Conservation (phyloP, 1,140 invertebrate species). For the Tetramorium alpestre region DNA sequence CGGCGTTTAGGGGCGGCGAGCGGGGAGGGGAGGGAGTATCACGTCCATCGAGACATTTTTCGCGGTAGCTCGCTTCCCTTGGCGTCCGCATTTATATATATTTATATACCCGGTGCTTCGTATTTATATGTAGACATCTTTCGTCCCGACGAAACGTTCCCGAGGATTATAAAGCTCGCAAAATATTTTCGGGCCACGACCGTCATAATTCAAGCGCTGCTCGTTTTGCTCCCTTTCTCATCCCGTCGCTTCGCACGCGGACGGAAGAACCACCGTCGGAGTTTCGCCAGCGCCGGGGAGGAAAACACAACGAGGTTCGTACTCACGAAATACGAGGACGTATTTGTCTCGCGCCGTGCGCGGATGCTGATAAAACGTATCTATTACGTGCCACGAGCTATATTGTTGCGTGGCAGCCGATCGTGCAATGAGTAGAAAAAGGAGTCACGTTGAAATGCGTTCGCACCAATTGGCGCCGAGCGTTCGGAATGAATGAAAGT, state of each 20-base stretch:
- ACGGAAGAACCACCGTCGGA: slow-evolving; percentile 57
- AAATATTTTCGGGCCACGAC: slow-evolving; percentile 81
- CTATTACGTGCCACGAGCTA: slow-evolving; percentile 63
- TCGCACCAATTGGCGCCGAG: slow-evolving; percentile 18
- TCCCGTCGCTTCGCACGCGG: slow-evolving; percentile 11
- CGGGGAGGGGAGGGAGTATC: slow-evolving; percentile 34
- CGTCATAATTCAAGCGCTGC: slow-evolving; percentile 78
- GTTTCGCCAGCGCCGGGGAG: slow-evolving; percentile 42
- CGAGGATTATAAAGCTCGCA: slow-evolving; percentile 80
- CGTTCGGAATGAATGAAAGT: slow-evolving; percentile 23
- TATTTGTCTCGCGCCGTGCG: slow-evolving; percentile 67
- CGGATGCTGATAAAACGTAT: slow-evolving; percentile 63
- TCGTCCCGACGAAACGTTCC: slow-evolving; percentile 72
- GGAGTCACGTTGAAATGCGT: background rate
- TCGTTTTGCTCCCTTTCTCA: slow-evolving; percentile 71
- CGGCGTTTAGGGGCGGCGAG: slow-evolving; percentile 51
- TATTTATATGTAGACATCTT: slow-evolving; percentile 67
- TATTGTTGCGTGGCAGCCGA: slow-evolving; percentile 45
- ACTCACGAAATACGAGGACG: slow-evolving; percentile 65
- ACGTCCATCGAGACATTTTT: slow-evolving; percentile 73
- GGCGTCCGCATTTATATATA: slow-evolving; percentile 61
- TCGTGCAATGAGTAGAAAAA: slow-evolving; percentile 34
- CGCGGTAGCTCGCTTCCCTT: slow-evolving; percentile 28
- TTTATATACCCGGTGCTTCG: slow-evolving; percentile 66
- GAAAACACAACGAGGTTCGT: slow-evolving; percentile 30